Evolutionary conservation across 2,888 invertebrate genomes (phyloP).

Genomic region (Invenusta paracnida): DNA sequence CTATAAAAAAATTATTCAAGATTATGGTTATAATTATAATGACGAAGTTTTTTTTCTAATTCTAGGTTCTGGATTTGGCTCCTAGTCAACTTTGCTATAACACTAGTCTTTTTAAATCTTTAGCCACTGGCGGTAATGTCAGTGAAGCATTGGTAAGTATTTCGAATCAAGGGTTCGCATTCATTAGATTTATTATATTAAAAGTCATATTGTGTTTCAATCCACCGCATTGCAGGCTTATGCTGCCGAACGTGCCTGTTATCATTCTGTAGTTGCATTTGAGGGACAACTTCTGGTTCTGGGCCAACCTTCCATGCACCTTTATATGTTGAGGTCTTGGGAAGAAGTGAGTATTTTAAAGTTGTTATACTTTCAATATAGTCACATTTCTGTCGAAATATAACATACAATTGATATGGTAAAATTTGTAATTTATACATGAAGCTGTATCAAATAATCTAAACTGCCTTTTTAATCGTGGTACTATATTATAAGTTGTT

Average conservation of each 20-base stretch:
- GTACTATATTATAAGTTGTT: too few relatives aligned
- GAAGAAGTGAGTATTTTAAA: slow-evolving; percentile 54
- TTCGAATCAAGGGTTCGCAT: too few relatives aligned
- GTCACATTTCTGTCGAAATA: background rate
- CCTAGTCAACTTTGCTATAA: slow-evolving; percentile 60
- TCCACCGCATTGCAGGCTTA: too few relatives aligned
- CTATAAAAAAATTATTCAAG: too few relatives aligned
- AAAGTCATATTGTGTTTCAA: too few relatives aligned
- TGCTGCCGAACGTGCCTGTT: slow-evolving; percentile 73
- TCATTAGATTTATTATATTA: too few relatives aligned
- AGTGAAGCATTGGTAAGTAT: slow-evolving; percentile 72
- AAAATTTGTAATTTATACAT: too few relatives aligned
- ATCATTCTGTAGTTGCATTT: slow-evolving; percentile 69
- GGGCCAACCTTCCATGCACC: slow-evolving; percentile 68
- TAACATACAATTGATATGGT: too few relatives aligned
- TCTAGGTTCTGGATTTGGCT: slow-evolving; percentile 54
- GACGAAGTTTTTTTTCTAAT: background rate
- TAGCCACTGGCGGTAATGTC: slow-evolving; percentile 91
- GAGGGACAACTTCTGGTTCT: slow-evolving; percentile 70
- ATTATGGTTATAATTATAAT: background rate
- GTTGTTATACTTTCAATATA: slow-evolving; percentile 38
- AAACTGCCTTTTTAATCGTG: too few relatives aligned
- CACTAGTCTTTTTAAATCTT: slow-evolving; percentile 66
- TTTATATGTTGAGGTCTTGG: slow-evolving; percentile 63
- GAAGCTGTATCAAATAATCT: too few relatives aligned